Evolutionary conservation across 2,888 invertebrate genomes (phyloP).

Genomic region (Odontocerum albicorne): DNA sequence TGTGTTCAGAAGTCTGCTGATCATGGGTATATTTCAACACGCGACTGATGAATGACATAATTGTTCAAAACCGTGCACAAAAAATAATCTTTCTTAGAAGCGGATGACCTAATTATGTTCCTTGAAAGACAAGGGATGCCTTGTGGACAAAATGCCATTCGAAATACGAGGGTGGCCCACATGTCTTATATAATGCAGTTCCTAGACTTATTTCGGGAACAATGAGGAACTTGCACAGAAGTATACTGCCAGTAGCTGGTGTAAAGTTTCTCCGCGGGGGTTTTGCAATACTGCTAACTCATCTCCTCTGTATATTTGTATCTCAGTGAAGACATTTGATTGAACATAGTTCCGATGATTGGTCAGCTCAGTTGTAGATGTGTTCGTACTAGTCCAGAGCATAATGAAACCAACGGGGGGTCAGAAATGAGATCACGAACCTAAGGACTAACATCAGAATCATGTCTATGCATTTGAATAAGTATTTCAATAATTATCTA

Average conservation of each 20-base stretch:
- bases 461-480: slow-evolving; percentile 22
- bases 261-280: slow-evolving; percentile 6
- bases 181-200: too few relatives aligned
- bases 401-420: slow-evolving; percentile 30
- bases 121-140: slow-evolving; percentile 6
- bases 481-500: slow-evolving; percentile 30
- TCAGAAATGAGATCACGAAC: slow-evolving; percentile 32
- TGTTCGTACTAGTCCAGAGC: slow-evolving; percentile 15
- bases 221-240: slow-evolving; percentile 11
- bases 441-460: slow-evolving; percentile 6
- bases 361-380: slow-evolving; percentile 1
- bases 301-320: slow-evolving; percentile 12
- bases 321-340: slow-evolving; percentile 11
- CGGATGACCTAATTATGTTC: slow-evolving; percentile 24
- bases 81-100: slow-evolving; percentile 15
- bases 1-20: slow-evolving; percentile 10
- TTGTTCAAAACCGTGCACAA: slow-evolving; percentile 15
- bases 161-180: not conserved
- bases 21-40: slow-evolving; percentile 10
- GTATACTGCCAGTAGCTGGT: slow-evolving; percentile 18
- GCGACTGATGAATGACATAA: not conserved
- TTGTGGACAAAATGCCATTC: not conserved
- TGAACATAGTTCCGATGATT: slow-evolving; percentile 19
- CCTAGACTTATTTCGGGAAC: too few relatives aligned
- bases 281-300: slow-evolving; percentile 19